phyloP scores from a whole-genome alignment of 1,140 invertebrate genomes.

The Polypedilum pembai region DNA sequence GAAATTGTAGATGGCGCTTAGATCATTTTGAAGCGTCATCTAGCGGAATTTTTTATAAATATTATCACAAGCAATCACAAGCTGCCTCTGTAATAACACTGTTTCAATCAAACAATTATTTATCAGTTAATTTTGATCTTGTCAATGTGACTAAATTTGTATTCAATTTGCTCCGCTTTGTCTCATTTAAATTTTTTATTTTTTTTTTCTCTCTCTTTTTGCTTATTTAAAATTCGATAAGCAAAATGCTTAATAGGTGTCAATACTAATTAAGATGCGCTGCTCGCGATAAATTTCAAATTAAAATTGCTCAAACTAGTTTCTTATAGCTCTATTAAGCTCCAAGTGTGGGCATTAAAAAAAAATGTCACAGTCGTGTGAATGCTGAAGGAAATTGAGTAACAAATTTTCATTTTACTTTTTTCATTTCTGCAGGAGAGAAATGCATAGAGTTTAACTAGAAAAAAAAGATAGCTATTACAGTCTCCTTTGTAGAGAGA shows the following conservation, averaged over 20 bases:
- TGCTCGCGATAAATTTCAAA: not conserved
- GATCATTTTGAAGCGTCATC: too few relatives aligned
- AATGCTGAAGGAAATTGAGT: not conserved
- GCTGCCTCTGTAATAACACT: too few relatives aligned
- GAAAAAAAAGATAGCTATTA: too few relatives aligned
- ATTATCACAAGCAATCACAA: too few relatives aligned
- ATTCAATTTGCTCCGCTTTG: not conserved
- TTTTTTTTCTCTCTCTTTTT: not conserved
- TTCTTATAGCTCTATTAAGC: not conserved
- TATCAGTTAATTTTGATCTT: not conserved
- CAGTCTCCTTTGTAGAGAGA: too few relatives aligned
- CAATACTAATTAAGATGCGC: slow-evolving; percentile 11
- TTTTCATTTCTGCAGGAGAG: not conserved
- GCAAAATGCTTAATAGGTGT: slow-evolving; percentile 2
- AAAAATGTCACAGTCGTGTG: too few relatives aligned
- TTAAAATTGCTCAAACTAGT: not conserved
- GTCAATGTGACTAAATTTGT: not conserved
- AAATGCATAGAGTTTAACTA: too few relatives aligned
- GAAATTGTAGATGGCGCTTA: too few relatives aligned
- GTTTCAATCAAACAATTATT: not conserved
- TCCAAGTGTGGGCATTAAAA: too few relatives aligned
- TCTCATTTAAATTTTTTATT: slow-evolving; percentile 3
- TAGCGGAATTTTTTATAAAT: not conserved
- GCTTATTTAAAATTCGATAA: slow-evolving; percentile 1
- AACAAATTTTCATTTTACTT: not conserved